These are phyloP conservation scores for Spatulosminthurus flaviceps DNA, from an alignment of 2,888 invertebrate species.

Conservation along the genomic window DNA sequence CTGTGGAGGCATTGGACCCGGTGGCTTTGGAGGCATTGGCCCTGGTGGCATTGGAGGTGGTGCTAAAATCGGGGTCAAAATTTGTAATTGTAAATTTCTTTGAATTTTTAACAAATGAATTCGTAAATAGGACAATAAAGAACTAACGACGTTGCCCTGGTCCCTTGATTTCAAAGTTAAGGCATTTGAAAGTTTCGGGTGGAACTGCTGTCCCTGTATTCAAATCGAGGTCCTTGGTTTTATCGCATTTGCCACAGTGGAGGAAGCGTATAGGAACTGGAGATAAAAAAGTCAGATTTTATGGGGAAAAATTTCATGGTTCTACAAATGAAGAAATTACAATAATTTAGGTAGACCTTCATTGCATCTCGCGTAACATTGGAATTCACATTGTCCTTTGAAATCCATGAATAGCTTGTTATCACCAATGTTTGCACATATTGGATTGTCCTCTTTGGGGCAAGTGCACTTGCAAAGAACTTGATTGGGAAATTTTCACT, in stretches of 20 bases:
- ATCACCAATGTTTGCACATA: not conserved
- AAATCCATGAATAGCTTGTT: not conserved
- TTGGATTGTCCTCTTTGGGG: not conserved
- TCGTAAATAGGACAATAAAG: not conserved
- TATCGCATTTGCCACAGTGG: slow-evolving; percentile 37
- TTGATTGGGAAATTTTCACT: too few species aligned
- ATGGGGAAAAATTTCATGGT: too few species aligned
- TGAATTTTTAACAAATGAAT: not conserved
- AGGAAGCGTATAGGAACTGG: slow-evolving; percentile 16
- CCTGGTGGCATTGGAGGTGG: too few species aligned
- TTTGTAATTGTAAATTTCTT: too few species aligned
- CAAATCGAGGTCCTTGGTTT: not conserved
- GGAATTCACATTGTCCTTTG: slow-evolving; percentile 3
- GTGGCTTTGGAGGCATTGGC: too few species aligned
- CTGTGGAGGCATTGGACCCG: too few species aligned
- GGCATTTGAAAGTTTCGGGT: not conserved
- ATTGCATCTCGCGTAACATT: slow-evolving; percentile 10
- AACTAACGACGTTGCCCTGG: not conserved
- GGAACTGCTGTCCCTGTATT: not conserved
- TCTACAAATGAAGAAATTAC: not conserved
- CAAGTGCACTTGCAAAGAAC: too few species aligned
- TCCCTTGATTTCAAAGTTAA: not conserved
- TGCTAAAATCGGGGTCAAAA: too few species aligned
- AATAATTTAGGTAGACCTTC: not conserved
- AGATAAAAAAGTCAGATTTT: too few species aligned